A percentile compares a stretch with the other conserved stretches of the same genome.
Evolutionary conservation across 2,888 invertebrate genomes (phyloP).

Genomic region (Xanthia icteritia): DNA sequence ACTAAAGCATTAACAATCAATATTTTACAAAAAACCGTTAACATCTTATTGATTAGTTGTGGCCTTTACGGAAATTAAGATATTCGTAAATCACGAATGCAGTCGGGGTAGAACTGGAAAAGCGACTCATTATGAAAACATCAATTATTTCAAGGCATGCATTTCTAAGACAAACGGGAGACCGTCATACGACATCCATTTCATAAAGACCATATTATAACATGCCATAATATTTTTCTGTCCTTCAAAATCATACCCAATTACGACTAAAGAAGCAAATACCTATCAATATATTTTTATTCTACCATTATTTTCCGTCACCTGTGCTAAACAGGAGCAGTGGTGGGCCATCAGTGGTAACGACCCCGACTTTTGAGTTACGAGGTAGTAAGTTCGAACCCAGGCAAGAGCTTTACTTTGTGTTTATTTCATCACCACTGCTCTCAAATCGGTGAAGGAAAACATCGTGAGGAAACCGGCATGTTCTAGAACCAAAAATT

Average conservation of each 20-base stretch:
- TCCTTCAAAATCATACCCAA: neutral
- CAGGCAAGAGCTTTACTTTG: neutral
- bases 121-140: neutral
- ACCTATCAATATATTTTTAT: neutral
- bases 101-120: neutral
- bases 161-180: neutral
- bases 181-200: neutral
- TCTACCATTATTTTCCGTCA: neutral
- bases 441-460: neutral
- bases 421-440: neutral
- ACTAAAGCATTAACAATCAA: slow-evolving; percentile 28
- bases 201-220: neutral
- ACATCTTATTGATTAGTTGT: slow-evolving; percentile 44
- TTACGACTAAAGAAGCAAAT: neutral
- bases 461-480: neutral
- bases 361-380: no score
- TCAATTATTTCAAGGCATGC: neutral
- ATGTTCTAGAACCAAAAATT: neutral
- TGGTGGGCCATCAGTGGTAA: no score
- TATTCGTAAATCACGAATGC: slow-evolving; percentile 16
- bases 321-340: neutral
- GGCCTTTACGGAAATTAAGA: slow-evolving; percentile 46
- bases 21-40: slow-evolving; percentile 25
- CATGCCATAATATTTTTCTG: neutral
- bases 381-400: no score